Percentiles rank a stretch among this genome's conserved stretches.
phyloP scores from a whole-genome alignment of 92 coral and sea anemone genomes.

The Zoanthus solanderi region DNA sequence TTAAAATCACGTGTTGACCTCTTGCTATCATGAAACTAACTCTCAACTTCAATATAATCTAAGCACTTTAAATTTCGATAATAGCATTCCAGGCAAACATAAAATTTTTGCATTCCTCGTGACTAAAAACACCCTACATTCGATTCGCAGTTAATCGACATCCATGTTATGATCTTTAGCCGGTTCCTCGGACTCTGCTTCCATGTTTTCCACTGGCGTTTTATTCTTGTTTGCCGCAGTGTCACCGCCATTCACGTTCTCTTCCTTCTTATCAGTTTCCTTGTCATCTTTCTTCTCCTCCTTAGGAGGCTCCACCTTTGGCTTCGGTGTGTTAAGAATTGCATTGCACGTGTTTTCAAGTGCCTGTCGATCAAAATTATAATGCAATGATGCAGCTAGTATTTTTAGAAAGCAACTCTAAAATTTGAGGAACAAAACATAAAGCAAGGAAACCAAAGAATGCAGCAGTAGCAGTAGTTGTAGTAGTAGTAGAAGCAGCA shows the following conservation, averaged over 20 bases:
- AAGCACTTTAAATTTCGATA: background rate
- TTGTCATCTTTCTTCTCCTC: slow-evolving; percentile 85
- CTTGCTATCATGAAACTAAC: background rate
- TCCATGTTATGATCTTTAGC: slow-evolving; percentile 37
- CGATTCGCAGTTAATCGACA: slow-evolving; percentile 3
- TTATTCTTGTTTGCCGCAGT: slow-evolving; percentile 42
- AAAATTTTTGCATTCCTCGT: background rate
- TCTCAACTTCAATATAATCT: background rate
- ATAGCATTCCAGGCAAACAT: background rate
- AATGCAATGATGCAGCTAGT: background rate
- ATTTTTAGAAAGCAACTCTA: too few relatives aligned
- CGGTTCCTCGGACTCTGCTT: slow-evolving; percentile 25
- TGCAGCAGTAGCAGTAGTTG: too few relatives aligned
- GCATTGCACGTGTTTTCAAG: slow-evolving; percentile 90
- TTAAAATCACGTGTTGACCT: background rate
- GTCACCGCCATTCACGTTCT: slow-evolving; percentile 25
- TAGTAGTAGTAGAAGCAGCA: background rate
- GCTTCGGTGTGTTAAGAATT: slow-evolving; percentile 89
- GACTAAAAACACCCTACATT: background rate
- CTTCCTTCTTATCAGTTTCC: slow-evolving; percentile 58
- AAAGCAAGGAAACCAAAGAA: too few relatives aligned
- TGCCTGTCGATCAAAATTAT: slow-evolving; percentile 52
- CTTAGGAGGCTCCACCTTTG: slow-evolving; percentile 94
- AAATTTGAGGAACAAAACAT: too few relatives aligned
- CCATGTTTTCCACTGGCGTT: slow-evolving; percentile 62